Percentiles rank a stretch among this genome's conserved stretches.
These are phyloP conservation scores for Brachionus asplanchnoidis DNA, from an alignment of 1,140 invertebrate species.

Conservation along the genomic window DNA sequence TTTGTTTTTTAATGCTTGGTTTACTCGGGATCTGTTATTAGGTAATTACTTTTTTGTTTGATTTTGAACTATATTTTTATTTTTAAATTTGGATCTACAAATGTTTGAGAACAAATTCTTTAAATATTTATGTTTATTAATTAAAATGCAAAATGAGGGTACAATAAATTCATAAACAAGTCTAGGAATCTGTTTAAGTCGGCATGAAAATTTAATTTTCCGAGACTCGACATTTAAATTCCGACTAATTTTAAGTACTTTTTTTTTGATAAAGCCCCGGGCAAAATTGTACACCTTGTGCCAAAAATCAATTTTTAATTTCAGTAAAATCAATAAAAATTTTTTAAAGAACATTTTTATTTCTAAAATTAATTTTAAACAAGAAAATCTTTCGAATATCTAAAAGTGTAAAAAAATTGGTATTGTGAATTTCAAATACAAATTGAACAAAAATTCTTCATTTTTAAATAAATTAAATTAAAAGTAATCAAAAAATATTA, in stretches of 20 bases:
- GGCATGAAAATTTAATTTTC: not conserved
- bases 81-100: not conserved
- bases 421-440: too few species aligned
- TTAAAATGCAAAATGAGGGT: not conserved
- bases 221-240: not conserved
- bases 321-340: not conserved
- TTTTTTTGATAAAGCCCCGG: not conserved
- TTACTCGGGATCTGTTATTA: not conserved
- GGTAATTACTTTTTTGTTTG: not conserved
- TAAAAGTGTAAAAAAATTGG: not conserved
- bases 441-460: too few species aligned
- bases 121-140: not conserved
- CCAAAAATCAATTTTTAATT: not conserved
- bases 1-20: not conserved
- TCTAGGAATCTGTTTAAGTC: not conserved
- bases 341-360: not conserved
- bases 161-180: not conserved
- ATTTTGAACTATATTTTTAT: not conserved
- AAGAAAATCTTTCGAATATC: not conserved
- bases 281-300: not conserved
- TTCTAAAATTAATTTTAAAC: not conserved
- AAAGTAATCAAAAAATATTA: too few species aligned
- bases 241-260: not conserved
- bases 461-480: too few species aligned
- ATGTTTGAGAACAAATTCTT: not conserved